These are phyloP conservation scores for Apteryx owenii DNA, from an alignment of 2,113 vertebrate genomes.

Conservation along the genomic window DNA sequence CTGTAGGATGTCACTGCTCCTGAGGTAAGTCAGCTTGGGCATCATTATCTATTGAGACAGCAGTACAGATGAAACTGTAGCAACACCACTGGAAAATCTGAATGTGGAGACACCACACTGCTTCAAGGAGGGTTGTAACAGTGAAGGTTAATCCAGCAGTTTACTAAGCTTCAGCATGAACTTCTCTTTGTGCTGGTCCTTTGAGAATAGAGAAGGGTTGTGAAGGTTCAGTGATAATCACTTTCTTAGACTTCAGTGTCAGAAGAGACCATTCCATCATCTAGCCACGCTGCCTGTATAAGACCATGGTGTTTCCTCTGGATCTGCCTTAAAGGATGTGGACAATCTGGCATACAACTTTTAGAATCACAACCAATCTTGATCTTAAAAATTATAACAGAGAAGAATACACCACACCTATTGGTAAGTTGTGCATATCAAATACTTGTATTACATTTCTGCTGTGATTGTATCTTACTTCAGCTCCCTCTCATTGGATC, in stretches of 20 bases:
- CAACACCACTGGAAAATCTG: not conserved
- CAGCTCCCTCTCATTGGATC: not conserved
- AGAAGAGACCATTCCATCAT: not conserved
- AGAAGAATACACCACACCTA: not conserved
- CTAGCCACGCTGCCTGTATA: not conserved
- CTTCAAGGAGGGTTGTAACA: not conserved
- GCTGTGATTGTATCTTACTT: not conserved
- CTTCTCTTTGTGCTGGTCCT: not conserved
- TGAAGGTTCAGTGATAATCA: not conserved
- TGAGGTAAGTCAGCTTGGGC: not conserved
- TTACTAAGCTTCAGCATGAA: not conserved
- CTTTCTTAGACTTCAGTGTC: not conserved
- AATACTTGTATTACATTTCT: not conserved
- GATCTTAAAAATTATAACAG: not conserved
- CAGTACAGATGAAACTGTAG: not conserved
- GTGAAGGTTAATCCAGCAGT: not conserved
- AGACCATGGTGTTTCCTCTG: not conserved
- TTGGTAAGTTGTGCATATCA: not conserved
- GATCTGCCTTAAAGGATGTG: not conserved
- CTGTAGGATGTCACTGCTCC: not conserved
- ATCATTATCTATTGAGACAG: not conserved
- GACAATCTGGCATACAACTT: not conserved
- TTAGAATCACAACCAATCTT: rapidly evolving
- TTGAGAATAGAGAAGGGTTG: not conserved
- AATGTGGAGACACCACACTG: not conserved